Conservation (phyloP, 30 jellyfish, hydroid and myxozoan genomes). For the Cassiopea andromeda region DNA sequence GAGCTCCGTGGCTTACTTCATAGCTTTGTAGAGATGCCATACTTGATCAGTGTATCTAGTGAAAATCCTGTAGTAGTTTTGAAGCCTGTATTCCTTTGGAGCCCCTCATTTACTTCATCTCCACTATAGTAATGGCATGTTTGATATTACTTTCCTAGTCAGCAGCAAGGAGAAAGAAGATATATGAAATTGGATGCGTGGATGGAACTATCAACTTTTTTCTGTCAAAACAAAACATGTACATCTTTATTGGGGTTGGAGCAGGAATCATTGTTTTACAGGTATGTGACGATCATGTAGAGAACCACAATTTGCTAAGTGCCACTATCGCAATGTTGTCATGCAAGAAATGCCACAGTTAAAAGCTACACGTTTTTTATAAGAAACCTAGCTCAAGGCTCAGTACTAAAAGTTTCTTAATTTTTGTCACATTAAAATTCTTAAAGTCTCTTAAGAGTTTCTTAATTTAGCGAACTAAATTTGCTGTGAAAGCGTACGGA, state of each 20-base stretch:
- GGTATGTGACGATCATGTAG: conserved; percentile 28
- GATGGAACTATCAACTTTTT: conserved; percentile 69
- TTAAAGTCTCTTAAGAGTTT: too few relatives aligned
- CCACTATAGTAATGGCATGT: background rate
- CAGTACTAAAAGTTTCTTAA: too few relatives aligned
- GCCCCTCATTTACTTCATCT: background rate
- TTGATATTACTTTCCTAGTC: conserved; percentile 10
- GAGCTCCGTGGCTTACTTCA: too few relatives aligned
- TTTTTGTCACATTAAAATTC: too few relatives aligned
- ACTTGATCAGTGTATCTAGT: too few relatives aligned
- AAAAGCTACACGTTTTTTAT: too few relatives aligned
- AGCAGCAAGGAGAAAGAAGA: conserved; percentile 40
- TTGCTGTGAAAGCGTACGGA: too few relatives aligned
- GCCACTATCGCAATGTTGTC: background rate
- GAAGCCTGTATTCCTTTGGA: background rate
- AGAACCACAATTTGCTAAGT: background rate
- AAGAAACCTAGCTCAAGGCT: too few relatives aligned
- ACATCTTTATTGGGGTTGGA: conserved; percentile 69
- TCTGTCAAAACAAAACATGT: conserved; percentile 60
- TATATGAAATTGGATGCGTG: conserved; percentile 87
- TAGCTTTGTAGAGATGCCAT: too few relatives aligned
- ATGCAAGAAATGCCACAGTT: background rate
- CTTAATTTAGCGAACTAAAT: too few relatives aligned
- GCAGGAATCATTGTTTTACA: conserved; percentile 86
- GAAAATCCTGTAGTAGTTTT: too few relatives aligned